Evolutionary conservation across 2,113 vertebrate species (phyloP).

Genomic region (Girardinichthys multiradiatus): DNA sequence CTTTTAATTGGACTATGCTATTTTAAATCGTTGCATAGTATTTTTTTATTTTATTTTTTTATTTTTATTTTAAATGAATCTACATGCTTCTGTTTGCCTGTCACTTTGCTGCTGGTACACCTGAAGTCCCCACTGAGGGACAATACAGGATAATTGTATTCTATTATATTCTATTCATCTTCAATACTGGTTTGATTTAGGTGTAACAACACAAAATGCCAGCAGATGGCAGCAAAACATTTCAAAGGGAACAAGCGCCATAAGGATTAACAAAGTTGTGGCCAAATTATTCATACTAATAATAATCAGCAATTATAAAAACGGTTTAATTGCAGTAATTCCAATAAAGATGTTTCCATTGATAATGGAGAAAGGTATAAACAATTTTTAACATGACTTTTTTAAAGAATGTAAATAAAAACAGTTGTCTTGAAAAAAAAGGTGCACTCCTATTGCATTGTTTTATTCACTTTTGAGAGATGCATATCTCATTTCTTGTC

Average conservation of each 20-base stretch:
- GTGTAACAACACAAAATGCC: constrained; percentile 29
- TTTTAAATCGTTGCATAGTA: no score
- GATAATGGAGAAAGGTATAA: neutral
- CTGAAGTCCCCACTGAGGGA: no score
- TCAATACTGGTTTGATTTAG: no score
- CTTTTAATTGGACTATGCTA: no score
- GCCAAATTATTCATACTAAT: neutral
- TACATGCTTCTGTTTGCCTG: no score
- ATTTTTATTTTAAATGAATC: no score
- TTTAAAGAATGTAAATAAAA: neutral
- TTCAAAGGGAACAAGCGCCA: constrained; percentile 1
- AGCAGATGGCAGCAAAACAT: constrained; percentile 60
- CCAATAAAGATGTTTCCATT: neutral
- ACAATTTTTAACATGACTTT: neutral
- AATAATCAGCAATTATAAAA: neutral
- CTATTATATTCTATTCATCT: no score
- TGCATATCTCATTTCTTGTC: no score
- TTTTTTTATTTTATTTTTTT: no score
- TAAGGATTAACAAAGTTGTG: neutral
- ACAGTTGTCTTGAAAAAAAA: no score
- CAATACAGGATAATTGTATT: no score
- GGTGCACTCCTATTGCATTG: neutral
- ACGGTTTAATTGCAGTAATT: neutral
- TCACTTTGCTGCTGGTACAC: no score
- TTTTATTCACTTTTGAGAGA: neutral